A percentile compares a stretch with the other conserved stretches of the same genome.
Conservation (phyloP, 2,888 invertebrate genomes). For the Pharmacophagus antenor region DNA sequence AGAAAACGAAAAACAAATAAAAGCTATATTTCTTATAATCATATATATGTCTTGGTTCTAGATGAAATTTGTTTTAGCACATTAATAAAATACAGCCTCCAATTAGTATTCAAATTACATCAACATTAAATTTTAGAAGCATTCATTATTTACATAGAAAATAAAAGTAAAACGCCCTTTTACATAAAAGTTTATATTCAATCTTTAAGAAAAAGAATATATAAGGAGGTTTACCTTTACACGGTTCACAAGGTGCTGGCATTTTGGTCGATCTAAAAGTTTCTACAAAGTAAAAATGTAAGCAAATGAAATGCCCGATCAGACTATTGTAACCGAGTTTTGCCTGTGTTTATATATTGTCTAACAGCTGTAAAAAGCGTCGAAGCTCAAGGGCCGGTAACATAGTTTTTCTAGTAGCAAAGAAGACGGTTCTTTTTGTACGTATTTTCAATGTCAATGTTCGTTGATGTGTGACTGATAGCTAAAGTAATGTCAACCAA, state of each 20-base stretch:
- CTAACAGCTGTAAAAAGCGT: constrained; percentile 44
- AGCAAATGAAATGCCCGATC: constrained; percentile 1
- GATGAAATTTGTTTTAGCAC: no score
- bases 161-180: no score
- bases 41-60: no score
- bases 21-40: no score
- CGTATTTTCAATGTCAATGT: constrained; percentile 13
- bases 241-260: constrained; percentile 80
- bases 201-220: neutral
- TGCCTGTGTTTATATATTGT: constrained; percentile 43
- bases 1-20: no score
- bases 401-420: constrained; percentile 36
- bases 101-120: no score
- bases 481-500: neutral
- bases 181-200: no score
- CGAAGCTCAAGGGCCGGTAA: constrained; percentile 47
- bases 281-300: constrained; percentile 20
- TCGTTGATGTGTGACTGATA: constrained; percentile 2
- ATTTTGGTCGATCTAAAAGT: constrained; percentile 48
- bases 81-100: no score
- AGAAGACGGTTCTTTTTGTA: constrained; percentile 14
- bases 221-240: constrained; percentile 76
- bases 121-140: no score
- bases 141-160: no score
- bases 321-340: constrained; percentile 34